Conservation (phyloP, 1,140 invertebrate species). For the Arion vulgaris region DNA sequence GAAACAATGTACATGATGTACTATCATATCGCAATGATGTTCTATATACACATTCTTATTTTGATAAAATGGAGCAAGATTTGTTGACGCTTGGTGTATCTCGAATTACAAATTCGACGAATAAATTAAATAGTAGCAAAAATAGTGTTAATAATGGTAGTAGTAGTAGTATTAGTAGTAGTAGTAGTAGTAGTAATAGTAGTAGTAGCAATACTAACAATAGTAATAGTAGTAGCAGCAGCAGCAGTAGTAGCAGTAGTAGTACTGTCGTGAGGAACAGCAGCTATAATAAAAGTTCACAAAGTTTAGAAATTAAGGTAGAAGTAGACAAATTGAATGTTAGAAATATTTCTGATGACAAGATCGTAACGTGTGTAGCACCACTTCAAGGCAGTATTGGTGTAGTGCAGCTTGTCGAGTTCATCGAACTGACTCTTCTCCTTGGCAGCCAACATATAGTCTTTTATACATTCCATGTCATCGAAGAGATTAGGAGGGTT, state of each 20-base stretch:
- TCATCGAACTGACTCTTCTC: constrained; percentile 37
- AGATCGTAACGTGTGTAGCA: constrained; percentile 28
- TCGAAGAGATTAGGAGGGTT: constrained; percentile 29
- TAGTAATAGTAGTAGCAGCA: neutral
- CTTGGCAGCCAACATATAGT: constrained; percentile 34
- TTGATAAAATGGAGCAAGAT: constrained; percentile 3
- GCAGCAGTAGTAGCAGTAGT: neutral
- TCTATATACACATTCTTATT: neutral
- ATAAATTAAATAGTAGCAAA: neutral
- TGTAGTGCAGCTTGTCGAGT: constrained; percentile 41
- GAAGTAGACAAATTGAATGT: neutral
- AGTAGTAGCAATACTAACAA: neutral
- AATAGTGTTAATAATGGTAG: neutral
- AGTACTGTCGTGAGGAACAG: neutral
- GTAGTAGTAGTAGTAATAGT: neutral
- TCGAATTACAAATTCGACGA: neutral
- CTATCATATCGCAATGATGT: neutral
- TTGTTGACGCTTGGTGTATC: neutral
- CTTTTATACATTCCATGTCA: constrained; percentile 35
- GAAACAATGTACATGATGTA: neutral
- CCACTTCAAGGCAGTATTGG: constrained; percentile 29
- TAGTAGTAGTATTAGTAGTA: neutral
- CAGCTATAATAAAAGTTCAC: neutral
- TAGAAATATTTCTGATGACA: constrained; percentile 6
- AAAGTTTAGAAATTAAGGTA: neutral